Evolutionary conservation across 2,888 invertebrate species (phyloP).

Genomic region (Podotricha telesiphe): DNA sequence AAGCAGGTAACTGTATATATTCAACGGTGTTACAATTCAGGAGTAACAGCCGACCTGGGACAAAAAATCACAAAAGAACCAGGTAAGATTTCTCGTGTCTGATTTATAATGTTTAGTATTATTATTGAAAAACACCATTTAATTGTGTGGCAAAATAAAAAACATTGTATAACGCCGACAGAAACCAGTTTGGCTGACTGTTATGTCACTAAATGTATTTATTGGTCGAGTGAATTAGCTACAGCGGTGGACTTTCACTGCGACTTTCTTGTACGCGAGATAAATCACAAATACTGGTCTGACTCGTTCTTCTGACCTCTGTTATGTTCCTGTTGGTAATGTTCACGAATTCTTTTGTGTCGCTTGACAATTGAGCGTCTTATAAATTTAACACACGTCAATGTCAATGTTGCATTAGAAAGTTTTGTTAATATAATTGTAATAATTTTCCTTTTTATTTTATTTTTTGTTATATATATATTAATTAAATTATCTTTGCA

Average conservation of each 20-base stretch:
- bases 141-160: slow-evolving; percentile 54
- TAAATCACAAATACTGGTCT: slow-evolving; percentile 61
- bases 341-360: slow-evolving; percentile 62
- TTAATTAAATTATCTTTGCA: too few relatives aligned
- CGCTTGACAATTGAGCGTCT: slow-evolving; percentile 54
- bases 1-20: slow-evolving; percentile 58
- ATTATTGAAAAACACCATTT: slow-evolving; percentile 61
- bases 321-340: slow-evolving; percentile 56
- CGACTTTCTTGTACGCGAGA: slow-evolving; percentile 67
- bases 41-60: slow-evolving; percentile 58
- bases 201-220: slow-evolving; percentile 75
- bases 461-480: background rate
- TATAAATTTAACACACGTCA: slow-evolving; percentile 54
- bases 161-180: slow-evolving; percentile 52
- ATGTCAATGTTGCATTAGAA: slow-evolving; percentile 59
- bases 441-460: background rate
- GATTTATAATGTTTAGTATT: slow-evolving; percentile 59
- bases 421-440: slow-evolving; percentile 44
- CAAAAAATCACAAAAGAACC: slow-evolving; percentile 52
- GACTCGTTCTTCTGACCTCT: slow-evolving; percentile 68
- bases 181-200: slow-evolving; percentile 71
- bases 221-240: slow-evolving; percentile 70
- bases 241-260: slow-evolving; percentile 75
- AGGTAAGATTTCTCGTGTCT: slow-evolving; percentile 64
- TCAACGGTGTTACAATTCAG: slow-evolving; percentile 58